These are phyloP conservation scores for Acanthis flammea DNA, from an alignment of 2,797 vertebrate genomes.

Conservation along the genomic window DNA sequence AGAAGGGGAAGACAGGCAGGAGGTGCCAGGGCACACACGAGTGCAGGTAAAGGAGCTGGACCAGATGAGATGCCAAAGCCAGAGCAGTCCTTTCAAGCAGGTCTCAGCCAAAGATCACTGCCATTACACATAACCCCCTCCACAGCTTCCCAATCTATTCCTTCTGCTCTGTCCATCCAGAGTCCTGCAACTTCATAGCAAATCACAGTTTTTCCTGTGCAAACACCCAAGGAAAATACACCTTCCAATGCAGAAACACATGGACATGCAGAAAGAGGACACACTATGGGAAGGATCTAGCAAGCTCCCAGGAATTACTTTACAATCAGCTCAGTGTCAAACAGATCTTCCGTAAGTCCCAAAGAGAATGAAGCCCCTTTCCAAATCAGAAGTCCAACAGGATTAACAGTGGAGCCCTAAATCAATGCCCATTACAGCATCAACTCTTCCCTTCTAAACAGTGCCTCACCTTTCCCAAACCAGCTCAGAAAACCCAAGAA, in stretches of 20 bases:
- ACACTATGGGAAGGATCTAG: neutral
- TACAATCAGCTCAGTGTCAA: neutral
- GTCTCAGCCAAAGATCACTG: neutral
- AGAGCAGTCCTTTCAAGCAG: neutral
- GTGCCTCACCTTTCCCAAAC: neutral
- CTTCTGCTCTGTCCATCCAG: neutral
- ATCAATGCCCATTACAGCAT: neutral
- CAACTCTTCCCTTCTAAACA: neutral
- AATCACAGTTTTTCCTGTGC: neutral
- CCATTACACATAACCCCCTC: neutral
- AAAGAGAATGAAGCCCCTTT: neutral
- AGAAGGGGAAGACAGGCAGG: neutral
- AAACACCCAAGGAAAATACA: neutral
- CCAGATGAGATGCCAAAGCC: neutral
- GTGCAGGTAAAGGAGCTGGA: neutral
- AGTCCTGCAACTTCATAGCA: neutral
- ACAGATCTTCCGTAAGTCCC: neutral
- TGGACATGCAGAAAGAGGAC: neutral
- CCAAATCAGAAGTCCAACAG: neutral
- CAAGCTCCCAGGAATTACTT: neutral
- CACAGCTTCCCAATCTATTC: neutral
- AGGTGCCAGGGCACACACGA: fast-evolving
- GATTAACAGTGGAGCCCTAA: neutral
- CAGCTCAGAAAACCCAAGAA: neutral
- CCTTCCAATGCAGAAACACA: neutral